phyloP scores from a whole-genome alignment of 2,888 invertebrate species.

The Tenthredo livida region DNA sequence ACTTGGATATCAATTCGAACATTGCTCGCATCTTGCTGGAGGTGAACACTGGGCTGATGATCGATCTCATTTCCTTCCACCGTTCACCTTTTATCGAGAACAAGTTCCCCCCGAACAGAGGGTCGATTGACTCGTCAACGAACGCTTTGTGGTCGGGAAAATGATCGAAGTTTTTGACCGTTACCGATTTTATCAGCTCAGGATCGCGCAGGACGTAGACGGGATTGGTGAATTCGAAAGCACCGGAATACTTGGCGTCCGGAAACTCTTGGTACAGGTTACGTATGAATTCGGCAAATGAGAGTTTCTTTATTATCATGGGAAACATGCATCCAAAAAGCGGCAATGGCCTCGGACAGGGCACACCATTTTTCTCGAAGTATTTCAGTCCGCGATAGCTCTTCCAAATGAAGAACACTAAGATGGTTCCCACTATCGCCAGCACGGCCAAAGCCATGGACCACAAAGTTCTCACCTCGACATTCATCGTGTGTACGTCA shows the following conservation, averaged over 20 bases:
- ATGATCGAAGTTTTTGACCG: conserved; percentile 81
- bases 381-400: not conserved
- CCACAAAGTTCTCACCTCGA: not conserved
- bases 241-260: conserved; percentile 77
- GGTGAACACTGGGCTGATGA: conserved; percentile 76
- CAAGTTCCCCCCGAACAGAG: conserved; percentile 79
- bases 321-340: conserved; percentile 50
- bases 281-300: conserved; percentile 4
- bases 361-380: not conserved
- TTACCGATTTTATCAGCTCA: conserved; percentile 80
- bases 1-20: conserved; percentile 67
- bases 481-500: not conserved
- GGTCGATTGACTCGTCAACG: conserved; percentile 77
- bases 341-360: not conserved
- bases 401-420: not conserved
- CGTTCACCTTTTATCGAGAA: conserved; percentile 78
- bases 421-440: not conserved
- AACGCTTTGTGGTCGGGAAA: conserved; percentile 78
- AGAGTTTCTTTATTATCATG: not conserved
- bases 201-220: conserved; percentile 80
- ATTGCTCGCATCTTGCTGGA: conserved; percentile 74
- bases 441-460: not conserved
- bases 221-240: conserved; percentile 77
- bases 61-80: conserved; percentile 78
- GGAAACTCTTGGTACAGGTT: conserved; percentile 42